Evolutionary conservation across 2,113 vertebrate species (phyloP).

Genomic region (Poeciliopsis prolifica): DNA sequence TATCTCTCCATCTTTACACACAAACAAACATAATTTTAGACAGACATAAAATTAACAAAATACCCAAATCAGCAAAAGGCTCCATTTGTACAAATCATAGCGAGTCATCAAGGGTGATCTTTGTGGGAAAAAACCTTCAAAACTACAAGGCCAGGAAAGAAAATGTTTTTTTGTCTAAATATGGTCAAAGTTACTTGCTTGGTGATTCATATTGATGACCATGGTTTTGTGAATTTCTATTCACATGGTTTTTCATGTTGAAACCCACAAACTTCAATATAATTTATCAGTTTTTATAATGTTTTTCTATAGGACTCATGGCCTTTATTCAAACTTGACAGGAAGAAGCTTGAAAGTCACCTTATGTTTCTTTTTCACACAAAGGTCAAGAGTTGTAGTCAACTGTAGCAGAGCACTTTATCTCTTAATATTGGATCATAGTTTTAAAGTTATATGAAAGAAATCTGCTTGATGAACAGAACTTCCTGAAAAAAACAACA

Average conservation of each 20-base stretch:
- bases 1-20: constrained; percentile 17
- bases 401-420: no score
- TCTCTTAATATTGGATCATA: no score
- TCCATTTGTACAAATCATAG: constrained; percentile 34
- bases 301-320: no score
- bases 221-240: not conserved
- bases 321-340: no score
- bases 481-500: no score
- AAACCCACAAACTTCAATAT: not conserved
- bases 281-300: not conserved
- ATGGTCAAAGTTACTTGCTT: not conserved
- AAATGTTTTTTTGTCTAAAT: not conserved
- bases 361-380: no score
- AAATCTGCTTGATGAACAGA: no score
- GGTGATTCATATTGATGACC: not conserved
- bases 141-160: not conserved
- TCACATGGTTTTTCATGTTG: no score
- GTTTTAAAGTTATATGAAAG: no score
- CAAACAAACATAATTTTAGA: not conserved
- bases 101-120: constrained; percentile 48
- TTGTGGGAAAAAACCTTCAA: constrained; percentile 33
- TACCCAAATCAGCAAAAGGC: constrained; percentile 22
- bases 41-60: constrained; percentile 3
- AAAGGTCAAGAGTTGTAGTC: no score
- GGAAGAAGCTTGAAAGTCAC: no score